Conservation (phyloP, 2,797 vertebrate species). For the Karalla daura region DNA sequence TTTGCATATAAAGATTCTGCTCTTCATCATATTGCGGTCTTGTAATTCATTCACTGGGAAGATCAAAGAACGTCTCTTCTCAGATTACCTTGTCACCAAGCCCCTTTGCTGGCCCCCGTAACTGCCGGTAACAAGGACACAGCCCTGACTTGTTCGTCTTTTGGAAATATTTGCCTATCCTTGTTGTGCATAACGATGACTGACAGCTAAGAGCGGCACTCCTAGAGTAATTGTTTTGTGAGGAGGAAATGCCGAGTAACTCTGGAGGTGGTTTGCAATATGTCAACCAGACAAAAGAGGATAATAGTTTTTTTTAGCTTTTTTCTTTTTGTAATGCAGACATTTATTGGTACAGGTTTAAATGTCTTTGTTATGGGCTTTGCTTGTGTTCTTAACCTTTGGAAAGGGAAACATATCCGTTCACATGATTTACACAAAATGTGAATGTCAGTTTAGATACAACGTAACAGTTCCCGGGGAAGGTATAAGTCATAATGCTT, state of each 20-base stretch:
- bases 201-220: slow-evolving; percentile 52
- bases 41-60: background rate
- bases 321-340: background rate
- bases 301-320: slow-evolving; percentile 36
- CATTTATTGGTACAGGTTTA: background rate
- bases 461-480: too few species aligned
- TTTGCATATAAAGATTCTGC: too few species aligned
- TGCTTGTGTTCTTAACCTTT: background rate
- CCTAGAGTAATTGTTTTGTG: slow-evolving; percentile 74
- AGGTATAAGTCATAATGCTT: background rate
- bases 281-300: slow-evolving; percentile 2
- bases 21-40: background rate
- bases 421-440: background rate
- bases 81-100: background rate
- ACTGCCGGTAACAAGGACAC: background rate
- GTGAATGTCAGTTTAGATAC: background rate
- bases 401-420: background rate
- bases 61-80: background rate
- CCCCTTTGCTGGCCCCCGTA: background rate
- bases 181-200: slow-evolving; percentile 2
- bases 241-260: slow-evolving; percentile 12
- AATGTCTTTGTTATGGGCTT: background rate
- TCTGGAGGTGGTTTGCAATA: slow-evolving; percentile 32
- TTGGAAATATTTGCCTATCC: slow-evolving; percentile 59
- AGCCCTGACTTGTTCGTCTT: slow-evolving; percentile 37